Percentiles rank a stretch among this genome's conserved stretches.
Conservation (phyloP, 2,113 vertebrate genomes). For the Pseudopipra pipra region DNA sequence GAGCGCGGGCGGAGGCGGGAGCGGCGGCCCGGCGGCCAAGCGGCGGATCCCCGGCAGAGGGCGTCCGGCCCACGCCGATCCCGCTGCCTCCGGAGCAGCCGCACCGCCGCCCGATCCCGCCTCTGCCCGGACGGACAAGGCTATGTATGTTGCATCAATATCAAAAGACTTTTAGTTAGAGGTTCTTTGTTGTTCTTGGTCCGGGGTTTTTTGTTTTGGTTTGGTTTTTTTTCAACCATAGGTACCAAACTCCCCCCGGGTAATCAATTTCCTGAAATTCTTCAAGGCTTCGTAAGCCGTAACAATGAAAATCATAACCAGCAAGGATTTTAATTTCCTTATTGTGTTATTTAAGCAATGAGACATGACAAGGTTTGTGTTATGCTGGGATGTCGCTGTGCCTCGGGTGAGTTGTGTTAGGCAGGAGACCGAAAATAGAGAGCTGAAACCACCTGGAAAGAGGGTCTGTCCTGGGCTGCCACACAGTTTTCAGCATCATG, state of each 20-base stretch:
- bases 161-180: neutral
- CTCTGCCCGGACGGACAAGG: neutral
- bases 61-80: constrained; percentile 37
- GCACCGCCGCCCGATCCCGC: fast-evolving
- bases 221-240: neutral
- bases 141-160: neutral
- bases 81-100: neutral
- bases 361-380: constrained; percentile 38
- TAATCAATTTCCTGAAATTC: constrained; percentile 60
- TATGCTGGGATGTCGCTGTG: neutral
- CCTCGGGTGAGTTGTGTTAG: constrained; percentile 26
- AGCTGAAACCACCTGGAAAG: neutral
- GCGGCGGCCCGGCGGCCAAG: neutral
- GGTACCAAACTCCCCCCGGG: neutral
- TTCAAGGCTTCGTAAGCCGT: neutral
- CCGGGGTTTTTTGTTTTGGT: neutral
- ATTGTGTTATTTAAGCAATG: constrained; percentile 64
- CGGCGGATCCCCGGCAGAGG: constrained; percentile 57
- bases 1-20: neutral
- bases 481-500: neutral
- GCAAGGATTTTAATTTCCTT: constrained; percentile 49
- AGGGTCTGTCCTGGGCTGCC: neutral
- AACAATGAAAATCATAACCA: constrained; percentile 26
- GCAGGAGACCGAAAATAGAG: neutral
- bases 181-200: neutral